These are phyloP conservation scores for Rhynchomys soricoides DNA, from an alignment of 2,113 vertebrate species.

Conservation along the genomic window DNA sequence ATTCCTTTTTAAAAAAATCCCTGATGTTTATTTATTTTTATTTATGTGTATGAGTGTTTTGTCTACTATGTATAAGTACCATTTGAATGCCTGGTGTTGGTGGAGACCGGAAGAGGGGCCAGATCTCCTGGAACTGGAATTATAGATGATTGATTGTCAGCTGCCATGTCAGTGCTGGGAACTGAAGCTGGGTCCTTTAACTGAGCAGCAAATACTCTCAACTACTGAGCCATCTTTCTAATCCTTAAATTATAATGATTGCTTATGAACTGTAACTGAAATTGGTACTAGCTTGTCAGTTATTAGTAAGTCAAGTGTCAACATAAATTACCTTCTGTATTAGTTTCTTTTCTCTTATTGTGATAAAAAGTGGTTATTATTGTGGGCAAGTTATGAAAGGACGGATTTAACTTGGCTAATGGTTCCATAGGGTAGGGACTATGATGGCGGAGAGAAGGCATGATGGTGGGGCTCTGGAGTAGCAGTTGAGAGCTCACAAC, in stretches of 20 bases:
- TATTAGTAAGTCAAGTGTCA: conserved; percentile 30
- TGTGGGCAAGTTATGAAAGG: background rate
- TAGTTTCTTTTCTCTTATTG: background rate
- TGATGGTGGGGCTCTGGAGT: background rate
- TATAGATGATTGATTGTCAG: background rate
- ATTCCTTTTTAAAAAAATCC: background rate
- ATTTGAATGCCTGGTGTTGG: background rate
- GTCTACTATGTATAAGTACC: background rate
- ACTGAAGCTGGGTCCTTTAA: background rate
- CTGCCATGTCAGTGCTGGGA: background rate
- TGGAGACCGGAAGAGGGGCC: background rate
- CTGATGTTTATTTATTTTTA: background rate
- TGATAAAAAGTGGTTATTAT: background rate
- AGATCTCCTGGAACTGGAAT: background rate
- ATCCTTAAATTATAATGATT: conserved; percentile 29
- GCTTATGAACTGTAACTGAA: background rate
- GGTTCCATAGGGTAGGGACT: background rate
- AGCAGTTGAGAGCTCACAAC: background rate
- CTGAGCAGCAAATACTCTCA: background rate
- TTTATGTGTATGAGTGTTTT: background rate
- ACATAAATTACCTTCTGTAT: background rate
- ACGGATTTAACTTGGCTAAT: background rate
- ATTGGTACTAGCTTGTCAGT: conserved; percentile 43
- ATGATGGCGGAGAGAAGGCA: background rate
- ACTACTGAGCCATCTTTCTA: background rate